Conservation (phyloP, 1,140 invertebrate genomes). For the Drosophila busckii region DNA sequence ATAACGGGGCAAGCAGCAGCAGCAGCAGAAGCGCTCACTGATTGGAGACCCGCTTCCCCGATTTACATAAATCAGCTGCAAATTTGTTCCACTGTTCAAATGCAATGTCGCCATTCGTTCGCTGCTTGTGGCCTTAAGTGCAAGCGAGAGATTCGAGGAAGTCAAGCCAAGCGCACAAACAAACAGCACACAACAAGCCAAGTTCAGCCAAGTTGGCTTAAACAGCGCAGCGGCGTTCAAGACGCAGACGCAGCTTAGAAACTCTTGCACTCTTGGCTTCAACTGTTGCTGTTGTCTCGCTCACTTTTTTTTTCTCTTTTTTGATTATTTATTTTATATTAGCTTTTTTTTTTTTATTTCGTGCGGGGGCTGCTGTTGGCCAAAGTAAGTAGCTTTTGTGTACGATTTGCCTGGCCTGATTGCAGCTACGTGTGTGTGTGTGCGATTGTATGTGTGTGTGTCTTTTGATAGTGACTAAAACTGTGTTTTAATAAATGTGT, state of each 20-base stretch:
- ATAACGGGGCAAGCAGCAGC: constrained; percentile 52
- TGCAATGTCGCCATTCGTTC: constrained; percentile 48
- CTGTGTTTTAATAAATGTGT: too few relatives aligned
- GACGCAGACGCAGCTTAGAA: too few relatives aligned
- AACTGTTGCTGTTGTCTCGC: constrained; percentile 50
- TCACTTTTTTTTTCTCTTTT: constrained; percentile 37
- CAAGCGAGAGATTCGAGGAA: constrained; percentile 69
- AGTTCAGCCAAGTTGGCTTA: too few relatives aligned
- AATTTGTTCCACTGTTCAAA: constrained; percentile 76
- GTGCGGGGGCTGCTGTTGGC: constrained; percentile 51
- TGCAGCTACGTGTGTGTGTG: background rate
- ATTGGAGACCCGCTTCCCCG: constrained; percentile 53
- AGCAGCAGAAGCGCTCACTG: constrained; percentile 45
- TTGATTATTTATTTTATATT: constrained; percentile 50
- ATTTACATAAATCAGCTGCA: constrained; percentile 76
- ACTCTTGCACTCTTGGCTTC: constrained; percentile 64
- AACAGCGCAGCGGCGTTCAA: too few relatives aligned
- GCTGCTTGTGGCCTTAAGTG: constrained; percentile 22
- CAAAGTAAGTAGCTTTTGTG: constrained; percentile 53
- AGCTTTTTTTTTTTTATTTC: constrained; percentile 27
- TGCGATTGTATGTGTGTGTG: constrained; percentile 13
- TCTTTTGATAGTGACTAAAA: too few relatives aligned
- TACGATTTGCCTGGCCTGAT: constrained; percentile 20
- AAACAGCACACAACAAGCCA: constrained; percentile 9
- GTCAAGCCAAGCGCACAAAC: constrained; percentile 23